Evolutionary conservation across 2,797 vertebrate genomes (phyloP).

Genomic region (Acanthis flammea): DNA sequence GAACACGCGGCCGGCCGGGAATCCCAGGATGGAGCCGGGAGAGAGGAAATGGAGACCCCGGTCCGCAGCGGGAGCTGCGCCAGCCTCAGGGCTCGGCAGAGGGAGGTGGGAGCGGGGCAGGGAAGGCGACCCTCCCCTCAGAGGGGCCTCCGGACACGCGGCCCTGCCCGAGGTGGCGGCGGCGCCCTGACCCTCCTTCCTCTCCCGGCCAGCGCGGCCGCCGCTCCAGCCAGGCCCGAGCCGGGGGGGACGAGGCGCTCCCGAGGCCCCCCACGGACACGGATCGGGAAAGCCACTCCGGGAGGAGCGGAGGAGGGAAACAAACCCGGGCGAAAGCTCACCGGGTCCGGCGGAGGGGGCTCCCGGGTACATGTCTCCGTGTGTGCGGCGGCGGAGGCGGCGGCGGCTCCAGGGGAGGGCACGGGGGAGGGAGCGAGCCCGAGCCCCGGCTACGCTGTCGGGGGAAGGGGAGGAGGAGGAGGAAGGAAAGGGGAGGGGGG

Average conservation of each 20-base stretch:
- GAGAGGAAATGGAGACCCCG: not conserved
- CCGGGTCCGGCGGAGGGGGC: conserved; percentile 48
- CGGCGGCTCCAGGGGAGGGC: not conserved
- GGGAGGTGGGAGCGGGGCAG: not conserved
- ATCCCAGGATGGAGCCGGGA: not conserved
- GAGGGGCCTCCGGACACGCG: conserved; percentile 27
- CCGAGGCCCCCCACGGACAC: not conserved
- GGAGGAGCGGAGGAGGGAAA: not conserved
- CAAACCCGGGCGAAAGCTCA: not conserved
- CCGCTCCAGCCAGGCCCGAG: not conserved
- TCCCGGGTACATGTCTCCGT: conserved; percentile 59
- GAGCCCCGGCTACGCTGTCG: not conserved
- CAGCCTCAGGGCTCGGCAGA: not conserved
- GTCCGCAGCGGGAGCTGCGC: not conserved
- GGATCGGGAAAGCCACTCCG: not conserved
- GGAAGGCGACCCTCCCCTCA: not conserved
- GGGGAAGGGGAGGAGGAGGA: not conserved
- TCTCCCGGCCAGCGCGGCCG: not conserved
- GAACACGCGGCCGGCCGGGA: conserved; percentile 2
- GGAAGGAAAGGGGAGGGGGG: not conserved
- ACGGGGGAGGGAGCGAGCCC: not conserved
- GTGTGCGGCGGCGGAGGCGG: conserved; percentile 10
- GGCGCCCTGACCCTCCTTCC: conserved; percentile 18
- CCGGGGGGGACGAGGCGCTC: not conserved
- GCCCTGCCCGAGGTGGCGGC: not conserved